Evolutionary conservation across 2,888 invertebrate species (phyloP), one percentile per base, ranked within the genome.

Genomic region (Cacoxenus indagator): DNA sequence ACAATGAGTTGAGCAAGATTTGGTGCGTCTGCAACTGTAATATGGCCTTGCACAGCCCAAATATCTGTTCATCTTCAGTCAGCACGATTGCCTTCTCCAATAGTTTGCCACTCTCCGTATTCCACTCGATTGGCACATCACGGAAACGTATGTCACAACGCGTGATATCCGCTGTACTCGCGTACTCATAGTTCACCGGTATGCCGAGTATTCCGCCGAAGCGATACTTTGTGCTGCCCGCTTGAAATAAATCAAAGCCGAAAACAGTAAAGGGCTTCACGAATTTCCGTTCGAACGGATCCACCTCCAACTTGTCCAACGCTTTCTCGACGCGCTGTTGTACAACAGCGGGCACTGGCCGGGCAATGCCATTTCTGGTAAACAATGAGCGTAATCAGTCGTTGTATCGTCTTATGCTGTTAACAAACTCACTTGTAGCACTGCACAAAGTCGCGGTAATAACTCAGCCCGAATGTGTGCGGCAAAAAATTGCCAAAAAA

Each of bases 11-110:
- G 57, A 91, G 82, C 1, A 91, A 85, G 1, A 92, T 86, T 82
- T 92, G 91, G 69, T 90, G 87, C 46, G 91, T 91, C 72, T 91
- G 90, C 2, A 91, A 85, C 87, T 91, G 91, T 68, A 93, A 85
- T 65, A 96, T 90, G 86, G 95, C 93, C 76, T 92, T 90, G 68
- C 94, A 95, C 27, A 96, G 91, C 0, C 93, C 95, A 89, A 94
- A 96, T 70, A 93, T 90, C 85, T 95, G 92, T 9, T 94, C 95
- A 72, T 93, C 91, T 72, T 94, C 93, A 14, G 93, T 92, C n/a
- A 96, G 84, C 2, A 94, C 86, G 29, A 96, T 83, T 0, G 95
- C 91, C 14, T 93, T 88, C 64, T 92, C 87, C 55, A 96, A 88
- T 67, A 91, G 86, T 75, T 90, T 86, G 0, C 93, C 94, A 68